Percentiles rank a stretch among this genome's conserved stretches.
These are phyloP conservation scores for Arenicola marina DNA, from an alignment of 2,888 invertebrate species.

Conservation along the genomic window DNA sequence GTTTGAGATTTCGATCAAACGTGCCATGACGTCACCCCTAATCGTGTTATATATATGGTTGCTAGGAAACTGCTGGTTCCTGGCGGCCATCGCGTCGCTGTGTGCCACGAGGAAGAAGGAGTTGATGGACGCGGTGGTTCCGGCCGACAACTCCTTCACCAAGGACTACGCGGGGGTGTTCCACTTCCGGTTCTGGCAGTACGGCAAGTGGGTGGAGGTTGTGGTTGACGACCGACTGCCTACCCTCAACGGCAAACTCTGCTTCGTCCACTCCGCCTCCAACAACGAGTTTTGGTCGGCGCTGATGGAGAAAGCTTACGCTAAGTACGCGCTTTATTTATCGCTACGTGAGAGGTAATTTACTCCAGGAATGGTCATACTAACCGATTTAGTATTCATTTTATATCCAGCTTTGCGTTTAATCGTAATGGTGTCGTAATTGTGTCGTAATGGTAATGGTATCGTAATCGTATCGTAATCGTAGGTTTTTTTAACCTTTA, in stretches of 20 bases:
- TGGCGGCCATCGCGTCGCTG: slow-evolving; percentile 83
- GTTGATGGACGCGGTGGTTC: slow-evolving; percentile 91
- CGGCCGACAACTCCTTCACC: slow-evolving; percentile 70
- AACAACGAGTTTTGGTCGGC: slow-evolving; percentile 69
- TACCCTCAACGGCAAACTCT: slow-evolving; percentile 64
- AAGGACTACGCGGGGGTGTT: slow-evolving; percentile 26
- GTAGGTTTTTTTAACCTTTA: too few relatives aligned
- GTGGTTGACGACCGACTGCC: slow-evolving; percentile 62
- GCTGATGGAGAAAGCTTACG: slow-evolving; percentile 70
- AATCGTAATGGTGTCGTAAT: too few relatives aligned
- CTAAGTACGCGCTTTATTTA: slow-evolving; percentile 67
- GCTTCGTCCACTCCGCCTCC: slow-evolving; percentile 66
- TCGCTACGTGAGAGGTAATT: too few relatives aligned
- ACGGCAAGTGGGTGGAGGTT: slow-evolving; percentile 31
- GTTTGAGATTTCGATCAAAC: not conserved
- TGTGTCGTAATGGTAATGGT: too few relatives aligned
- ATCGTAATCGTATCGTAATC: too few relatives aligned
- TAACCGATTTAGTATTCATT: too few relatives aligned
- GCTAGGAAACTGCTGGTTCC: slow-evolving; percentile 82
- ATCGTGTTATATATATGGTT: not conserved
- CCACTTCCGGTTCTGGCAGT: slow-evolving; percentile 33
- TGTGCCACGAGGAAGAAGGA: slow-evolving; percentile 74
- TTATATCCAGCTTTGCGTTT: too few relatives aligned
- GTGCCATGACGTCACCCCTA: not conserved
- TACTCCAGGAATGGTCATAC: too few relatives aligned